Percentiles rank a stretch among this genome's conserved stretches.
These are phyloP conservation scores for Drosophila borealis DNA, from an alignment of 2,888 invertebrate genomes.

Conservation along the genomic window DNA sequence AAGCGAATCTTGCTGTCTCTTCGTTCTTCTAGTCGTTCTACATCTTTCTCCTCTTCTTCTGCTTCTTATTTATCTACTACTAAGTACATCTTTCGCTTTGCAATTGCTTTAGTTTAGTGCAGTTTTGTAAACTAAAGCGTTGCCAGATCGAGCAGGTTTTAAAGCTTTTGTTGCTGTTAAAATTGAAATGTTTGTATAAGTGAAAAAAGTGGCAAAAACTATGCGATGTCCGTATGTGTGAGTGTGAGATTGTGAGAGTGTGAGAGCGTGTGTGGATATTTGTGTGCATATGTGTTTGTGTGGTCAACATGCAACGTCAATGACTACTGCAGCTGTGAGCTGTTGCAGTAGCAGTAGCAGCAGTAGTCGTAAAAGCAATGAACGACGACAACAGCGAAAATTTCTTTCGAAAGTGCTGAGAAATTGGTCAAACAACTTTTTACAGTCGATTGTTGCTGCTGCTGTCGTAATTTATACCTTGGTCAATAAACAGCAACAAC, in stretches of 20 bases:
- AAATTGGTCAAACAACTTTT: constrained; percentile 62
- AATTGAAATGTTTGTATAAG: constrained; percentile 48
- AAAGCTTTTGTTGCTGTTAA: constrained; percentile 12
- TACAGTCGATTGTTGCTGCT: constrained; percentile 21
- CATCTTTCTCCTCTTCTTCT: constrained; percentile 1
- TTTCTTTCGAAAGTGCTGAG: constrained; percentile 73
- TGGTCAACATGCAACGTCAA: constrained; percentile 63
- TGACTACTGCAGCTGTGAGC: constrained; percentile 44
- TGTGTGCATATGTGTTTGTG: constrained; percentile 18
- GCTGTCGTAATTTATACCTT: constrained; percentile 57
- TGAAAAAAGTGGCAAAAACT: constrained; percentile 61
- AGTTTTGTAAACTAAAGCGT: constrained; percentile 28
- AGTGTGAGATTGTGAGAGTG: neutral
- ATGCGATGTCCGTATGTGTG: constrained; percentile 12
- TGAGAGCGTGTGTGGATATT: constrained; percentile 5
- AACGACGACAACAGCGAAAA: constrained; percentile 45
- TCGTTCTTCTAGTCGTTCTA: neutral
- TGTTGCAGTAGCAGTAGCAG: constrained; percentile 15
- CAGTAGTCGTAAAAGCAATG: constrained; percentile 42
- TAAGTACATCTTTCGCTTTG: neutral
- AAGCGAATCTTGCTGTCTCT: neutral
- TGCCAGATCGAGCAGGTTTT: constrained; percentile 43
- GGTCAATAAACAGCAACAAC: constrained; percentile 47
- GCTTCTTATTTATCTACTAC: neutral
- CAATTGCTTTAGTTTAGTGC: constrained; percentile 20